phyloP scores from a whole-genome alignment of 2,888 invertebrate species.

The Trichopria drosophilae region DNA sequence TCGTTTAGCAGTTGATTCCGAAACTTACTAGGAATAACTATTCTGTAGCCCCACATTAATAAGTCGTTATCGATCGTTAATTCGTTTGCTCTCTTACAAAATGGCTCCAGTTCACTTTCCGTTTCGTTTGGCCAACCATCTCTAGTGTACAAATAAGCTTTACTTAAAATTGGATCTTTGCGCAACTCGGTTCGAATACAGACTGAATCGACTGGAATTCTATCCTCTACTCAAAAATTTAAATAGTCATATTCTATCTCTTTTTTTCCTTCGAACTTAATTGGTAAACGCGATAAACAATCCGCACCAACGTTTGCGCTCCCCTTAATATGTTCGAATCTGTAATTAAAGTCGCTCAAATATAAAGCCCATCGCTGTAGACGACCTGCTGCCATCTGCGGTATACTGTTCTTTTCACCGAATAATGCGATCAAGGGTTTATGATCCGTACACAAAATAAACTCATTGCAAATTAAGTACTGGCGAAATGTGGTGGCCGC shows the following conservation, averaged over 20 bases:
- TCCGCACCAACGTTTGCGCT: slow-evolving; percentile 23
- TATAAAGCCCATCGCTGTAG: slow-evolving; percentile 44
- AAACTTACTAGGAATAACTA: slow-evolving; percentile 32
- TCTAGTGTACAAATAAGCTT: background rate
- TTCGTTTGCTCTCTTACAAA: slow-evolving; percentile 7
- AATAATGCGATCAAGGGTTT: slow-evolving; percentile 43
- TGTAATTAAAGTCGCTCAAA: slow-evolving; percentile 34
- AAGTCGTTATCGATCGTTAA: slow-evolving; percentile 19
- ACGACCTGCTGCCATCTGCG: slow-evolving; percentile 46
- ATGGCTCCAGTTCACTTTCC: slow-evolving; percentile 9
- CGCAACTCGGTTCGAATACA: slow-evolving; percentile 5
- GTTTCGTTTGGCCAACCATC: background rate
- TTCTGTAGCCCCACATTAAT: slow-evolving; percentile 38
- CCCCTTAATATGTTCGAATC: slow-evolving; percentile 31
- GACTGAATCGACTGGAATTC: slow-evolving; percentile 10
- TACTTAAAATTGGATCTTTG: slow-evolving; percentile 7
- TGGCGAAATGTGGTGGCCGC: no score
- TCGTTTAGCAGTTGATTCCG: slow-evolving; percentile 30
- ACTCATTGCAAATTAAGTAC: slow-evolving; percentile 41
- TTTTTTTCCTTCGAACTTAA: slow-evolving; percentile 2
- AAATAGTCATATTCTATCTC: slow-evolving; percentile 14
- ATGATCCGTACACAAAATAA: slow-evolving; percentile 43
- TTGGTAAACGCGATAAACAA: slow-evolving; percentile 24
- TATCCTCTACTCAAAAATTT: slow-evolving; percentile 22
- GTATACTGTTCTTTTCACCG: slow-evolving; percentile 43